A percentile compares a stretch with the other conserved stretches of the same genome.
Evolutionary conservation across 1,140 invertebrate genomes (phyloP).

Genomic region (Zaprionus kolodkinae): DNA sequence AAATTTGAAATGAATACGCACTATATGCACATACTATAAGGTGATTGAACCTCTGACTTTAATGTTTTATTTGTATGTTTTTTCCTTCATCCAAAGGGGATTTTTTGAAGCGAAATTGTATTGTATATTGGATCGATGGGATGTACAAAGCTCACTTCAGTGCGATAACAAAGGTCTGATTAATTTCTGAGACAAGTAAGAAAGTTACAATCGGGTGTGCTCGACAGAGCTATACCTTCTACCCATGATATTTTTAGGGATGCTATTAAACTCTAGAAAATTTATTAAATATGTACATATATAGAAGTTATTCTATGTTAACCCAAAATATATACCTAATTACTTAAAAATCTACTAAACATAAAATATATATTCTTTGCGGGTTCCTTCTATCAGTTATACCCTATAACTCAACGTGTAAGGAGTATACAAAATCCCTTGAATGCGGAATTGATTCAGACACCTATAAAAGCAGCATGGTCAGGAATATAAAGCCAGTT

Average conservation of each 20-base stretch:
- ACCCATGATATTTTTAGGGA: too few species aligned
- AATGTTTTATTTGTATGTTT: neutral
- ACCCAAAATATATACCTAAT: too few species aligned
- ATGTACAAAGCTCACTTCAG: neutral
- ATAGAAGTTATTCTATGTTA: too few species aligned
- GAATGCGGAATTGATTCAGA: neutral
- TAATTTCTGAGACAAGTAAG: neutral
- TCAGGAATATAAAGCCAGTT: neutral
- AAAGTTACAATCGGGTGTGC: too few species aligned
- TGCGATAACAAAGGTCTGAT: slow-evolving; percentile 1
- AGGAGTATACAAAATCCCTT: neutral
- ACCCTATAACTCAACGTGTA: too few species aligned
- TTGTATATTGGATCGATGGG: neutral
- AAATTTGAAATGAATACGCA: neutral
- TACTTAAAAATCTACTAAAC: too few species aligned
- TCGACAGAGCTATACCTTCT: too few species aligned
- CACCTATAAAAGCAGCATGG: neutral
- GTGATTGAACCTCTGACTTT: neutral
- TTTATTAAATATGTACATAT: too few species aligned
- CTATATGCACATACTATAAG: neutral
- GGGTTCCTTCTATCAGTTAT: too few species aligned
- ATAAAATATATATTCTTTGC: too few species aligned
- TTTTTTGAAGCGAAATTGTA: neutral
- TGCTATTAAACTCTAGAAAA: too few species aligned
- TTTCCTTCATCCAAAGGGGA: neutral